Evolutionary conservation across 2,113 vertebrate genomes (phyloP).

Genomic region (Numida meleagris): DNA sequence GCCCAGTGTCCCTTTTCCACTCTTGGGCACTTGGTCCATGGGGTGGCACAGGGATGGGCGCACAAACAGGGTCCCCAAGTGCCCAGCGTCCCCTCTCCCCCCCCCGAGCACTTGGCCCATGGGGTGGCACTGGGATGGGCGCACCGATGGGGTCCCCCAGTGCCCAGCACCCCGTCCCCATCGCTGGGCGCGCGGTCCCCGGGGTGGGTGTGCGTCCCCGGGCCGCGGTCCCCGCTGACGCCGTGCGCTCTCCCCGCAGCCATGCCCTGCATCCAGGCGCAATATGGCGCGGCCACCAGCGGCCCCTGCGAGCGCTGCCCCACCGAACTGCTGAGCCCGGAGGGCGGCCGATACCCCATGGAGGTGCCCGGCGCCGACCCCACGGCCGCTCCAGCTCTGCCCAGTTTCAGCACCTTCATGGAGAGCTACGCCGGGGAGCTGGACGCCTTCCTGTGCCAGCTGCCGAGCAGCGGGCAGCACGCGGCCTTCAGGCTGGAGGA

Average conservation of each 20-base stretch:
- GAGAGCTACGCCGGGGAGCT: conserved; percentile 84
- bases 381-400: conserved; percentile 78
- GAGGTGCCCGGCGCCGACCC: conserved; percentile 82
- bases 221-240: background rate
- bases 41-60: background rate
- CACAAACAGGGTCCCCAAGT: accelerated
- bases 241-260: conserved; percentile 67
- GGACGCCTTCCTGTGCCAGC: conserved; percentile 91
- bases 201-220: too few species aligned
- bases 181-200: too few species aligned
- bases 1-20: too few species aligned
- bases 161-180: too few species aligned
- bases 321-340: conserved; percentile 83
- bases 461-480: conserved; percentile 67
- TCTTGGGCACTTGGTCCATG: too few species aligned
- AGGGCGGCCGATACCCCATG: conserved; percentile 84
- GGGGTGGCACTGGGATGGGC: too few species aligned
- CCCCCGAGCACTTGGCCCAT: too few species aligned
- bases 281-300: conserved; percentile 81
- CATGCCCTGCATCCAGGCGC: conserved; percentile 96
- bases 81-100: too few species aligned
- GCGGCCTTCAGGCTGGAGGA: conserved; percentile 87
- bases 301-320: conserved; percentile 82
- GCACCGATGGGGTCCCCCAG: too few species aligned
- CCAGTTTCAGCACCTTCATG: conserved; percentile 91